phyloP scores from a whole-genome alignment of 2,113 vertebrate genomes.

The Gasterosteus nipponicus region DNA sequence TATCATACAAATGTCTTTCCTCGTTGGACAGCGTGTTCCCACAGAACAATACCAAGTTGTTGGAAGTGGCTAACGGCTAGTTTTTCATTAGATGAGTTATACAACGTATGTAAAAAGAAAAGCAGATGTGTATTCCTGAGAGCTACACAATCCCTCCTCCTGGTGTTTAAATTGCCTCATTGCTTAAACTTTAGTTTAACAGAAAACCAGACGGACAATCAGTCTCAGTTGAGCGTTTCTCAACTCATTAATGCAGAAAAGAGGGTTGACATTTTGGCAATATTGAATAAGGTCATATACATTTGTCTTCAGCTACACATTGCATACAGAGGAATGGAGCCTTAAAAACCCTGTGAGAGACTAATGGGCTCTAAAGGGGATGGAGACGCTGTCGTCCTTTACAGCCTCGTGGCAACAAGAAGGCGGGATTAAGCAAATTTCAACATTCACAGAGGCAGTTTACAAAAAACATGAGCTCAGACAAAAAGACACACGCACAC shows the following conservation, averaged over 20 bases:
- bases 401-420: slow-evolving; percentile 1
- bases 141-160: not conserved
- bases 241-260: slow-evolving; percentile 2
- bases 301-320: slow-evolving; percentile 11
- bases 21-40: not conserved
- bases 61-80: not conserved
- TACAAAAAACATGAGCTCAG: not conserved
- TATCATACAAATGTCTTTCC: slow-evolving; percentile 29
- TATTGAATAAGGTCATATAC: slow-evolving; percentile 4
- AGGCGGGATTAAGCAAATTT: not conserved
- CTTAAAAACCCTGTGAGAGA: slow-evolving; percentile 8
- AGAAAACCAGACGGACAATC: slow-evolving; percentile 22
- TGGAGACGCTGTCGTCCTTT: not conserved
- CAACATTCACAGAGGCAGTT: slow-evolving; percentile 5
- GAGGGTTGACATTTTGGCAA: not conserved
- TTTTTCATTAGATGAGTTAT: not conserved
- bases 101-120: not conserved
- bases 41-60: not conserved
- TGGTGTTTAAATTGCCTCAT: slow-evolving; percentile 3
- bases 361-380: slow-evolving; percentile 3
- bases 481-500: not conserved
- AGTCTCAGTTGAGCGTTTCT: not conserved
- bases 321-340: not conserved
- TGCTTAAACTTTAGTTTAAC: not conserved
- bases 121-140: not conserved